A percentile compares a stretch with the other conserved stretches of the same genome.
phyloP scores from a whole-genome alignment of 2,888 invertebrate species.

The Cyrtodaria siliqua region DNA sequence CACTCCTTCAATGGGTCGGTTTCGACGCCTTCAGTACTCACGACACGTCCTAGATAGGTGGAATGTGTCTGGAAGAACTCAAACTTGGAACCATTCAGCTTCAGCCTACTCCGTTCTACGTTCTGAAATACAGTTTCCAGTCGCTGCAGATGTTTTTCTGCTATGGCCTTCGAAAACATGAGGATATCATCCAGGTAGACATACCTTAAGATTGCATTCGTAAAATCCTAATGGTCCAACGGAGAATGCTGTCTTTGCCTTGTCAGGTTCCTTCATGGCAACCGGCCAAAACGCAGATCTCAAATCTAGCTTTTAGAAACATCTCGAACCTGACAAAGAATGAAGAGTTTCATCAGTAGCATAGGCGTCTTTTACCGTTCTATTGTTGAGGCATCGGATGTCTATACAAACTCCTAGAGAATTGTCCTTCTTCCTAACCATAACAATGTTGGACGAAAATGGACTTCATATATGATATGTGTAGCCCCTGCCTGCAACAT shows the following conservation, averaged over 20 bases:
- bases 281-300: neutral
- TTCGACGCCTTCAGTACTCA: slow-evolving; percentile 20
- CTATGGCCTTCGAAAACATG: neutral
- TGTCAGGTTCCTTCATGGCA: neutral
- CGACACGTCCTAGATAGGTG: slow-evolving; percentile 33
- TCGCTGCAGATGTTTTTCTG: neutral
- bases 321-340: neutral
- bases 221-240: neutral
- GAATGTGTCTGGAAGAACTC: slow-evolving; percentile 27
- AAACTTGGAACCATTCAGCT: slow-evolving; percentile 20
- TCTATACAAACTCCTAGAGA: neutral
- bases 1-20: slow-evolving; percentile 38
- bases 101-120: neutral
- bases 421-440: slow-evolving; percentile 32
- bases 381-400: too few relatives aligned
- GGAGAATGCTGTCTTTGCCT: neutral
- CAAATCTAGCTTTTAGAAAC: neutral
- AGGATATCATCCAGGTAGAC: neutral
- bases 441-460: slow-evolving; percentile 27
- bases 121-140: slow-evolving; percentile 1
- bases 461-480: slow-evolving; percentile 16
- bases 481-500: slow-evolving; percentile 31
- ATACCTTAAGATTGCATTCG: neutral
- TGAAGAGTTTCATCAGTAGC: neutral
- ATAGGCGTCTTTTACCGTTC: neutral